phyloP scores from a whole-genome alignment of 2,888 invertebrate species.

The Cyaniris semiargus region DNA sequence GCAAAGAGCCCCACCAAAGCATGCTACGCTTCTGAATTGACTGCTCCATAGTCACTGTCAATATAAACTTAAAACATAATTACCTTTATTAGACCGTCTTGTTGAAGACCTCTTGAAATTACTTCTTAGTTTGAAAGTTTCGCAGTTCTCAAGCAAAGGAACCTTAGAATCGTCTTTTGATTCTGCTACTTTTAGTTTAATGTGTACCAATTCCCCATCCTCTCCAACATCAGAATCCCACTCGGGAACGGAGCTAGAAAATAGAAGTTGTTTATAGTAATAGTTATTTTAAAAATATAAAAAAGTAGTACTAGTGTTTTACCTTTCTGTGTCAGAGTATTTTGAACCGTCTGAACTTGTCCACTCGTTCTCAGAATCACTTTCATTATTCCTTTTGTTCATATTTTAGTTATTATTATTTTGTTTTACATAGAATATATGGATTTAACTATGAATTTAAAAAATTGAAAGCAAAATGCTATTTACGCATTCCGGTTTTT shows the following conservation, averaged over 20 bases:
- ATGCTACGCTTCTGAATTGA: too few relatives aligned
- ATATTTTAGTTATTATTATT: conserved; percentile 22
- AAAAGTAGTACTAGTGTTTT: conserved; percentile 25
- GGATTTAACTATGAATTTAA: too few relatives aligned
- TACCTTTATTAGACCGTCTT: conserved; percentile 69
- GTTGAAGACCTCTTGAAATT: conserved; percentile 72
- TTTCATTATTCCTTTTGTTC: conserved; percentile 57
- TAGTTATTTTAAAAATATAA: background rate
- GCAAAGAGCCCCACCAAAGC: too few relatives aligned
- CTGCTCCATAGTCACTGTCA: too few relatives aligned
- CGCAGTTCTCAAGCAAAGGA: conserved; percentile 67
- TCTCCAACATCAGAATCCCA: conserved; percentile 84
- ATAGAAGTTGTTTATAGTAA: background rate
- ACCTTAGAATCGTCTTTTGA: conserved; percentile 49
- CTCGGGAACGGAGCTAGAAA: conserved; percentile 82
- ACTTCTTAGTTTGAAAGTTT: conserved; percentile 68
- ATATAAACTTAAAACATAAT: too few relatives aligned
- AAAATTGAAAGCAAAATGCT: too few relatives aligned
- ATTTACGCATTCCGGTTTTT: too few relatives aligned
- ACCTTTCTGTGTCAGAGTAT: conserved; percentile 83
- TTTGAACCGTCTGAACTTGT: conserved; percentile 74
- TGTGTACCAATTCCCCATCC: conserved; percentile 84
- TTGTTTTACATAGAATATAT: too few relatives aligned
- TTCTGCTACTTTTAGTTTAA: conserved; percentile 73
- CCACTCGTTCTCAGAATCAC: conserved; percentile 74